phyloP scores from a whole-genome alignment of 2,888 invertebrate species.

The Leptarthrus brevirostris region DNA sequence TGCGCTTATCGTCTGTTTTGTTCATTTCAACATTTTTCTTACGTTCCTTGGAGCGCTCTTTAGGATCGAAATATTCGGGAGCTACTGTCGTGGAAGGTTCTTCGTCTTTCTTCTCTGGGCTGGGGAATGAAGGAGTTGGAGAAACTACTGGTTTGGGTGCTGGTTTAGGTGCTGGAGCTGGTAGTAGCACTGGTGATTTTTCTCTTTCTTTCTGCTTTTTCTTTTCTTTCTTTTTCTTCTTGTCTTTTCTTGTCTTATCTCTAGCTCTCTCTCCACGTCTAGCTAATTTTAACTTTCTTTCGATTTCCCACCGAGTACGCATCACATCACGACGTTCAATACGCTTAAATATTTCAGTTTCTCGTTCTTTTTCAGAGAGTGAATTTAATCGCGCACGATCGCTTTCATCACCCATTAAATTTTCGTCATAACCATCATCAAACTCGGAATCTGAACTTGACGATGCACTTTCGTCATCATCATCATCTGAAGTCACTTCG shows the following conservation, averaged over 20 bases:
- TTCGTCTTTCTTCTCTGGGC: conserved; percentile 57
- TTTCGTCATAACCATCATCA: conserved; percentile 96
- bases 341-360: conserved; percentile 96
- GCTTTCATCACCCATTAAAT: conserved; percentile 96
- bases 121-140: conserved; percentile 51
- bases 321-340: conserved; percentile 94
- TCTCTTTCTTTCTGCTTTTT: conserved; percentile 64
- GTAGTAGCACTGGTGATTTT: conserved; percentile 17
- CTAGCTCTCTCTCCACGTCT: conserved; percentile 79
- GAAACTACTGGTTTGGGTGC: conserved; percentile 46
- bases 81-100: conserved; percentile 56
- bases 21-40: conserved; percentile 92
- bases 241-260: conserved; percentile 67
- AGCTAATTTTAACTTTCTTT: conserved; percentile 88
- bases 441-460: conserved; percentile 85
- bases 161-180: conserved; percentile 50
- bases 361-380: conserved; percentile 96
- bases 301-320: conserved; percentile 95
- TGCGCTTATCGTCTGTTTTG: conserved; percentile 85
- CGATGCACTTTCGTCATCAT: conserved; percentile 68
- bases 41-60: conserved; percentile 82
- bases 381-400: conserved; percentile 89
- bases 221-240: conserved; percentile 70
- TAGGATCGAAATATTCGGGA: conserved; percentile 73
- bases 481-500: conserved; percentile 82